Evolutionary conservation across 2,113 vertebrate genomes (phyloP), one percentile per base, ranked within the genome.

Genomic region (Takifugu bimaculatus): DNA sequence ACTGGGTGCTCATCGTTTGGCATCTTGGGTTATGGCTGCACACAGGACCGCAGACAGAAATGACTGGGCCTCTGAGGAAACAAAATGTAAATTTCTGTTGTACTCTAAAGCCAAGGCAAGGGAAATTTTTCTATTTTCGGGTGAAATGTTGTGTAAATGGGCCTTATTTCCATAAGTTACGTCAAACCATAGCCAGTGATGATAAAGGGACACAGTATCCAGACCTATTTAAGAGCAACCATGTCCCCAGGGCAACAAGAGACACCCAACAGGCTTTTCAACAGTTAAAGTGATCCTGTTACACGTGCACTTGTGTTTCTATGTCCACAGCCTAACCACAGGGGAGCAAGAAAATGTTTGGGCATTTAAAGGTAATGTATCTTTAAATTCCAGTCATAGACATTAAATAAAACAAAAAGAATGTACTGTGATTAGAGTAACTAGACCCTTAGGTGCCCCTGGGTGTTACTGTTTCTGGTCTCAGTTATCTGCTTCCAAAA

Each of bases 1-100:
- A 68, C 67, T 26, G 87, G 90, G 72, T 88, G 90, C 75, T 93
- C 90, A 1, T 93, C 84, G n/a, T 69, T 93, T 68, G 93, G 95
- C 95, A 98, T 98, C 54, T 67, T 92, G 83, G 72, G 43, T 75
- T 59, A 49, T 54, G 60, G 58, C 79, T 87, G 79, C 35, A 62
- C 2, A 32, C 5, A 29, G 51, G 26, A 5, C 13, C 45, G 15
- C 13, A 15, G 51, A 32, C 6, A 15, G 50, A 52, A 14, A 58
- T 4, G 45, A 54, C 26, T 74, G 15, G 27, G 6, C 49, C 4
- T 6, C 51, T 48, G 7, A 15, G 11, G 6, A 14, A 45, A 45
- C 14, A 15, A 1, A 45, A 45, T 15, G 4, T 5, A 45, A 45
- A 45, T 45, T 45, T 39, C 7, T 39, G 35, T 39, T 39, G 35